phyloP scores from a whole-genome alignment of 2,113 vertebrate genomes.

The Nanorana parkeri region DNA sequence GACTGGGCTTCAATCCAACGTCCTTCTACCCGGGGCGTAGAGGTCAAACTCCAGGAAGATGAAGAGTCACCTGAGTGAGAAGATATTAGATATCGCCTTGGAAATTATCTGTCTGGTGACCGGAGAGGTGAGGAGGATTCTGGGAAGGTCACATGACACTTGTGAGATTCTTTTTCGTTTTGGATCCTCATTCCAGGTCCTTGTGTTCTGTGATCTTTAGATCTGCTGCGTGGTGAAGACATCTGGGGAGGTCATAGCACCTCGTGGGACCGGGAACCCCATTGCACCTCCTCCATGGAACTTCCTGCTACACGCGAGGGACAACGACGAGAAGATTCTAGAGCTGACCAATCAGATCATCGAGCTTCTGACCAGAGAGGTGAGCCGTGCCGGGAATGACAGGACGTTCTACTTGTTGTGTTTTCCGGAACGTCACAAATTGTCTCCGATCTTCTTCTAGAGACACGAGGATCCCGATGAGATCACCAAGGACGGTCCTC shows the following conservation, averaged over 20 bases:
- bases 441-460: too few species aligned
- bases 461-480: too few species aligned
- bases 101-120: too few species aligned
- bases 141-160: neutral
- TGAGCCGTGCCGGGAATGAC: neutral
- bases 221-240: neutral
- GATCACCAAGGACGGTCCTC: neutral
- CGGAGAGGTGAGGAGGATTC: neutral
- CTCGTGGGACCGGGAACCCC: neutral
- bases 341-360: neutral
- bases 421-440: too few species aligned
- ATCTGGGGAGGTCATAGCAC: neutral
- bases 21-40: too few species aligned
- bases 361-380: slow-evolving; percentile 13
- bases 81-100: too few species aligned
- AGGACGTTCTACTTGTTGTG: neutral
- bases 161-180: neutral
- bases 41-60: too few species aligned
- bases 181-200: too few species aligned
- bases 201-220: too few species aligned
- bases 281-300: neutral
- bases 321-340: neutral
- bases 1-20: too few species aligned
- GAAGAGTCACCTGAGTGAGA: too few species aligned
- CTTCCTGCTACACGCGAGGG: too few species aligned